Conservation (phyloP, 2,797 vertebrate species). For the Ateles fusciceps region DNA sequence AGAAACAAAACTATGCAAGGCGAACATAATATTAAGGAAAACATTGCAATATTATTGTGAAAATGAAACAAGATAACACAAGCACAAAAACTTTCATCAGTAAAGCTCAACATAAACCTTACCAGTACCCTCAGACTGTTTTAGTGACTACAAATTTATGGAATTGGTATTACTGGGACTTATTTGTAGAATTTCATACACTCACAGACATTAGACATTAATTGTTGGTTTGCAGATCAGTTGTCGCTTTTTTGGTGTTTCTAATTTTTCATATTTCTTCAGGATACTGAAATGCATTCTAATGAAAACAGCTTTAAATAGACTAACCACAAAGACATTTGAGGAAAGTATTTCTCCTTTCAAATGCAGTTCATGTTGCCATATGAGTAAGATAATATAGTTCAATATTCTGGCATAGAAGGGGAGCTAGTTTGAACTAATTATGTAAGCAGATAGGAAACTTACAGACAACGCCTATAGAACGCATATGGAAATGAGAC, state of each 20-base stretch:
- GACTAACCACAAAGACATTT: not conserved
- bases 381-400: not conserved
- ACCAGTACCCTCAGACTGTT: not conserved
- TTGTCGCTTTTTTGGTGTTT: not conserved
- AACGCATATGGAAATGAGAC: not conserved
- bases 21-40: not conserved
- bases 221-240: not conserved
- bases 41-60: not conserved
- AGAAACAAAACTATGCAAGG: not conserved
- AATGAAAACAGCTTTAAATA: not conserved
- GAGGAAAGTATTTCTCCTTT: not conserved
- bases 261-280: not conserved
- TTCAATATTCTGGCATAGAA: not conserved
- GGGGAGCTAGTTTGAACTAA: accelerated
- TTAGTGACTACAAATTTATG: not conserved
- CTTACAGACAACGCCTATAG: not conserved
- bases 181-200: not conserved
- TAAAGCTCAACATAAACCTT: not conserved
- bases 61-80: not conserved
- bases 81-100: not conserved
- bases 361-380: not conserved
- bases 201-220: not conserved
- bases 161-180: not conserved
- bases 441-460: not conserved
- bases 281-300: not conserved